These are phyloP conservation scores for Biston stratarius DNA, from an alignment of 2,888 invertebrate genomes.

Conservation along the genomic window DNA sequence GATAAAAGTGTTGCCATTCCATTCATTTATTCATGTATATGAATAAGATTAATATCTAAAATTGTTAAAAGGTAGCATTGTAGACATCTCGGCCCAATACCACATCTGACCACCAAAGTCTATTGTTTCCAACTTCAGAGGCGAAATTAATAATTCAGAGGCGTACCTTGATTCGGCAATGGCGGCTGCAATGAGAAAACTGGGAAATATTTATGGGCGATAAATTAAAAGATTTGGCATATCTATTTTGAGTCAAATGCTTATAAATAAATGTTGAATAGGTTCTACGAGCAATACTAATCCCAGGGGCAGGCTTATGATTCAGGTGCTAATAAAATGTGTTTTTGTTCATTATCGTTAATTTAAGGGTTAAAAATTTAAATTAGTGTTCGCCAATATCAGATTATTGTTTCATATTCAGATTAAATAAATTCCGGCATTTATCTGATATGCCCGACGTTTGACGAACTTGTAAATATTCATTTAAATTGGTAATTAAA, in stretches of 20 bases:
- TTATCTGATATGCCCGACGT: no score
- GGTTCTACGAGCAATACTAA: neutral
- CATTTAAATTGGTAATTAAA: no score
- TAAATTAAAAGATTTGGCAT: conserved; percentile 34
- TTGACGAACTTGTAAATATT: no score
- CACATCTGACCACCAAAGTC: conserved; percentile 31
- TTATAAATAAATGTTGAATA: neutral
- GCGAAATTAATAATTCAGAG: conserved; percentile 63
- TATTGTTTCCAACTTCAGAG: conserved; percentile 49
- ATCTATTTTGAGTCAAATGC: conserved; percentile 1
- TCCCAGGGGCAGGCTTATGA: neutral
- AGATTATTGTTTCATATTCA: no score
- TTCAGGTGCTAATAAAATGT: no score
- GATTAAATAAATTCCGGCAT: no score
- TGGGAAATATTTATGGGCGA: conserved; percentile 38
- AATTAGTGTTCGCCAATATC: no score
- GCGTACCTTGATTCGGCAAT: conserved; percentile 54
- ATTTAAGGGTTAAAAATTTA: no score
- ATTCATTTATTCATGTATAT: no score
- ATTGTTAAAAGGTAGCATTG: conserved; percentile 14
- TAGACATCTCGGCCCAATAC: conserved; percentile 25
- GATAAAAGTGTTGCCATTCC: no score
- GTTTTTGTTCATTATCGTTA: no score
- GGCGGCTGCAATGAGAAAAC: conserved; percentile 44
- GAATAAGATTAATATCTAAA: neutral